These are phyloP conservation scores for Allobates femoralis DNA, from an alignment of 2,797 vertebrate genomes.

Conservation along the genomic window DNA sequence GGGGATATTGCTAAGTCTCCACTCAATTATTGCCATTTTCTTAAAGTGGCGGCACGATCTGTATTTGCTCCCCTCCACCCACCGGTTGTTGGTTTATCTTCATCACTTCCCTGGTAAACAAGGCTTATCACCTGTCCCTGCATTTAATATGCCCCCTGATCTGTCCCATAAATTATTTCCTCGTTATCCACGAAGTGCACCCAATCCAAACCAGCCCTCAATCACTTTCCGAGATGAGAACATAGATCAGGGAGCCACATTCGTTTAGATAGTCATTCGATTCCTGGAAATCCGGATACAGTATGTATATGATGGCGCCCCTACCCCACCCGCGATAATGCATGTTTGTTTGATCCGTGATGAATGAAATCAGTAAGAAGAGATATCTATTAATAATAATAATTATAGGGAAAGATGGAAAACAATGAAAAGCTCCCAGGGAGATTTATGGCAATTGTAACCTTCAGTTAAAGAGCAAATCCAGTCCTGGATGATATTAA, in stretches of 20 bases:
- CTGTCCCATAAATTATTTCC: conserved; percentile 57
- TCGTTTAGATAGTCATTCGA: conserved; percentile 35
- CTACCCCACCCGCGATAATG: background rate
- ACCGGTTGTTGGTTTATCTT: conserved; percentile 52
- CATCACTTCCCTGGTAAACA: conserved; percentile 45
- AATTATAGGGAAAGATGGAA: background rate
- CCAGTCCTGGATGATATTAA: background rate
- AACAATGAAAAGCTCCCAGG: background rate
- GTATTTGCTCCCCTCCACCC: conserved; percentile 18
- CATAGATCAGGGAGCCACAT: conserved; percentile 55
- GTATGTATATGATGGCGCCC: conserved; percentile 25
- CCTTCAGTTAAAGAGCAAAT: conserved; percentile 17
- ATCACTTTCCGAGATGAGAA: conserved; percentile 47
- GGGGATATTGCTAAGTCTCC: background rate
- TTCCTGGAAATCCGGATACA: conserved; percentile 26
- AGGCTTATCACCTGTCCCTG: conserved; percentile 50
- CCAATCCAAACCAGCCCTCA: conserved; percentile 44
- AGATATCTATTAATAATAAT: conserved; percentile 32
- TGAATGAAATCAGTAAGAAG: conserved; percentile 4
- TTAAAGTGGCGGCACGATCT: background rate
- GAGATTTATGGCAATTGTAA: background rate
- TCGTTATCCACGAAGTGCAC: conserved; percentile 34
- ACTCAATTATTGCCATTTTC: background rate
- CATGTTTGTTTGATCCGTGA: conserved; percentile 24
- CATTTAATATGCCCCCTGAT: conserved; percentile 53